Evolutionary conservation across 2,888 invertebrate genomes (phyloP).

Genomic region (Erebia aethiops): DNA sequence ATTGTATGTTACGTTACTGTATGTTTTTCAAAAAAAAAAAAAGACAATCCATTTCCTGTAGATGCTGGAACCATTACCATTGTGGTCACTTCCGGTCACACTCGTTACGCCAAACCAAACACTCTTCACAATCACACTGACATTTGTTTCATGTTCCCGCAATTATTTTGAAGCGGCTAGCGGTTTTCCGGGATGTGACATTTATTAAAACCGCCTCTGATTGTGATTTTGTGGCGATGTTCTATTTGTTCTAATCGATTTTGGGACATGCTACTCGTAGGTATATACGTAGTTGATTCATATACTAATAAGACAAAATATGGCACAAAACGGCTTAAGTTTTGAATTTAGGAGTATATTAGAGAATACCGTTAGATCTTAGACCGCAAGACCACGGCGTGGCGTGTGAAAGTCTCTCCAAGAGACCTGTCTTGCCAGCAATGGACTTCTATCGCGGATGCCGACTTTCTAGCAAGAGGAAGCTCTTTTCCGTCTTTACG

Average conservation of each 20-base stretch:
- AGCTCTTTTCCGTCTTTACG: no score
- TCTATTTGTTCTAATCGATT: conserved; percentile 3
- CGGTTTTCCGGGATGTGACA: conserved; percentile 16
- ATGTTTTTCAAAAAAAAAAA: no score
- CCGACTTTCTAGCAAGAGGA: no score
- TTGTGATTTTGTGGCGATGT: not conserved
- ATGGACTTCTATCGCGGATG: no score
- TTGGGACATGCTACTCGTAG: no score
- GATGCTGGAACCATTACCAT: not conserved
- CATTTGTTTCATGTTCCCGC: conserved; percentile 17
- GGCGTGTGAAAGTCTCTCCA: no score
- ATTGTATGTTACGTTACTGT: no score
- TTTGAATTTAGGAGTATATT: not conserved
- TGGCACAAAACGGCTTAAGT: not conserved
- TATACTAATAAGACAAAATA: no score
- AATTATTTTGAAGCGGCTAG: conserved; percentile 19
- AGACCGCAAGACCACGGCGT: no score
- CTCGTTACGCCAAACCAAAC: not conserved
- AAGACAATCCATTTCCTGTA: not conserved
- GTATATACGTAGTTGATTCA: no score
- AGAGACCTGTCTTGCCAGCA: no score
- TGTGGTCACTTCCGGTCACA: conserved; percentile 15
- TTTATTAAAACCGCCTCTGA: conserved; percentile 14
- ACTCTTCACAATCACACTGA: conserved; percentile 9
- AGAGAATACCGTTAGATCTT: no score